Percentiles rank a stretch among this genome's conserved stretches.
phyloP scores from a whole-genome alignment of 2,113 vertebrate species.

The Fukomys damarensis region DNA sequence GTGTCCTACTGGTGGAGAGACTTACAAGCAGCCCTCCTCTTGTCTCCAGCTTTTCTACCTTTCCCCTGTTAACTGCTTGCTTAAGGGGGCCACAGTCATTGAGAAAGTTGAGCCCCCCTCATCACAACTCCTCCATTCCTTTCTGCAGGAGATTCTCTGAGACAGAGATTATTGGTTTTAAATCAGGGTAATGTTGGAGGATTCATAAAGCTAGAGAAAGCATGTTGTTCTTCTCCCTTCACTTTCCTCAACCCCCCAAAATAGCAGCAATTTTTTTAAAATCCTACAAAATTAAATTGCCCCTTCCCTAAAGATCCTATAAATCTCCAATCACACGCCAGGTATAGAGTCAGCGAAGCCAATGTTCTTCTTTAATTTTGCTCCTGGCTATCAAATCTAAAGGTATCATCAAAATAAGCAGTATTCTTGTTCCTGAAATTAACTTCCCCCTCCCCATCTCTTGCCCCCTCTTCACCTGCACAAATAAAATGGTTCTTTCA shows the following conservation, averaged over 20 bases:
- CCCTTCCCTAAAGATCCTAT: conserved; percentile 77
- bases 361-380: conserved; percentile 80
- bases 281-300: conserved; percentile 82
- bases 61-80: conserved; percentile 33
- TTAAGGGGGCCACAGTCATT: conserved; percentile 50
- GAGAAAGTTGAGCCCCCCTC: conserved; percentile 9
- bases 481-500: conserved; percentile 84
- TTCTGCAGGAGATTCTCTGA: conserved; percentile 50
- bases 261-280: conserved; percentile 83
- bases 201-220: conserved; percentile 82
- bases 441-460: conserved; percentile 56
- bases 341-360: conserved; percentile 69
- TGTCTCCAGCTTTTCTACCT: conserved; percentile 55
- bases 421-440: conserved; percentile 82
- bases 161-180: conserved; percentile 71
- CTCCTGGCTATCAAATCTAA: conserved; percentile 80
- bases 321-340: conserved; percentile 73
- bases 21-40: not conserved
- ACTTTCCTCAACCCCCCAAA: conserved; percentile 73
- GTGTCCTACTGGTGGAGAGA: conserved; percentile 44
- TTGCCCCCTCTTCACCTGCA: conserved; percentile 49
- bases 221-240: not conserved
- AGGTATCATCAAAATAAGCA: conserved; percentile 80
- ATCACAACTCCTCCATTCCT: not conserved
- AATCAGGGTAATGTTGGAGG: conserved; percentile 73